phyloP scores from a whole-genome alignment of 2,797 vertebrate genomes.

The Rhodeus uyekii region DNA sequence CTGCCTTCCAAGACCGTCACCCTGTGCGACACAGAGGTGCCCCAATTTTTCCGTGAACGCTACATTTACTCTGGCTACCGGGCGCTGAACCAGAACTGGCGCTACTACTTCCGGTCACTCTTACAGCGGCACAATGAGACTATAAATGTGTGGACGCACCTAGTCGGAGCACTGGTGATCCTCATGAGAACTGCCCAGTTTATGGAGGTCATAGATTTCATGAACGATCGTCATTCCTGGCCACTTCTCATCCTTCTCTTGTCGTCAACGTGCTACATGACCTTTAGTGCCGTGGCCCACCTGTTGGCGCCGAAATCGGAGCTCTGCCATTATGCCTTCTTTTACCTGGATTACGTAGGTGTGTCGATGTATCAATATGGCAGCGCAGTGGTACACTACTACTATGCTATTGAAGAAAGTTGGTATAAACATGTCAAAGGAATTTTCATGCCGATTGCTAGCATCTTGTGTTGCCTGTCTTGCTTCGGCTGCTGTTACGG shows the following conservation, averaged over 20 bases:
- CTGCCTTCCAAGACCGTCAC: constrained; percentile 74
- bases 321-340: constrained; percentile 85
- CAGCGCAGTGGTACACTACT: constrained; percentile 85
- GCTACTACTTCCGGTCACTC: constrained; percentile 85
- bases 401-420: constrained; percentile 81
- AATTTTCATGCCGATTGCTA: constrained; percentile 81
- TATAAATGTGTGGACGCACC: constrained; percentile 89
- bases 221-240: constrained; percentile 78
- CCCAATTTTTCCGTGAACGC: constrained; percentile 82
- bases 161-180: constrained; percentile 78
- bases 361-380: constrained; percentile 90
- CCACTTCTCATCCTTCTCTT: constrained; percentile 83
- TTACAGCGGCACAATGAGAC: constrained; percentile 92
- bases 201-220: constrained; percentile 77
- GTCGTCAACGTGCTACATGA: constrained; percentile 81
- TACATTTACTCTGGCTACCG: constrained; percentile 84
- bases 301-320: constrained; percentile 87
- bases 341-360: constrained; percentile 90
- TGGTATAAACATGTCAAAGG: constrained; percentile 68
- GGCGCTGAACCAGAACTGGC: constrained; percentile 81
- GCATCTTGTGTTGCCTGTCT: constrained; percentile 83
- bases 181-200: constrained; percentile 73
- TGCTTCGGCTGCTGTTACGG: constrained; percentile 88
- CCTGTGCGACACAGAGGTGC: constrained; percentile 80
- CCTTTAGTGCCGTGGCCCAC: constrained; percentile 83